Percentiles rank a stretch among this genome's conserved stretches.
Evolutionary conservation across 92 coral and sea anemone species (phyloP).

Genomic region (Metridium senile): DNA sequence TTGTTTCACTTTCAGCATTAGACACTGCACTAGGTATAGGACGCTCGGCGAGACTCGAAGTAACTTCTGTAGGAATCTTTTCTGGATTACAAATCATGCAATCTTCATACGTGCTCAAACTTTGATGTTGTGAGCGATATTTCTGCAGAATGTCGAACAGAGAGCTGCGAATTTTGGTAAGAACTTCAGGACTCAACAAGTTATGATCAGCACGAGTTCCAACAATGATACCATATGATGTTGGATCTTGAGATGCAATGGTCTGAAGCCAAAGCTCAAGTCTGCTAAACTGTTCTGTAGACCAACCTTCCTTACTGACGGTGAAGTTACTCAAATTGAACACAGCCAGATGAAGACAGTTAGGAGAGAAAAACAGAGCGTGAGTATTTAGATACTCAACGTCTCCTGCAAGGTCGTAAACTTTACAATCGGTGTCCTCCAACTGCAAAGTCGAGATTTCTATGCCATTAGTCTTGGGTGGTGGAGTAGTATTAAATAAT

Average conservation of each 20-base stretch:
- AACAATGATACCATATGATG: constrained; percentile 27
- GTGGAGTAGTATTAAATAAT: neutral
- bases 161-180: constrained; percentile 4
- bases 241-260: constrained; percentile 28
- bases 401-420: constrained; percentile 51
- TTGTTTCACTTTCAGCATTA: neutral
- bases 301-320: constrained; percentile 16
- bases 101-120: neutral
- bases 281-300: constrained; percentile 37
- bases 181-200: constrained; percentile 21
- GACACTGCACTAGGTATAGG: no score
- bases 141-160: constrained; percentile 4
- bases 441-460: constrained; percentile 13
- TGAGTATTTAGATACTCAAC: constrained; percentile 47
- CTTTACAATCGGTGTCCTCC: neutral
- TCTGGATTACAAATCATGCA: constrained; percentile 5
- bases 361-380: constrained; percentile 28
- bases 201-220: constrained; percentile 44
- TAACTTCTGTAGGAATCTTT: neutral
- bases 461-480: constrained; percentile 24
- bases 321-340: constrained; percentile 38
- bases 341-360: constrained; percentile 23
- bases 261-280: constrained; percentile 43
- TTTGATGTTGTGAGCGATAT: constrained; percentile 18
- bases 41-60: neutral